These are phyloP conservation scores for Sinohyriopsis cumingii DNA, from an alignment of 2,888 invertebrate species.

Conservation along the genomic window DNA sequence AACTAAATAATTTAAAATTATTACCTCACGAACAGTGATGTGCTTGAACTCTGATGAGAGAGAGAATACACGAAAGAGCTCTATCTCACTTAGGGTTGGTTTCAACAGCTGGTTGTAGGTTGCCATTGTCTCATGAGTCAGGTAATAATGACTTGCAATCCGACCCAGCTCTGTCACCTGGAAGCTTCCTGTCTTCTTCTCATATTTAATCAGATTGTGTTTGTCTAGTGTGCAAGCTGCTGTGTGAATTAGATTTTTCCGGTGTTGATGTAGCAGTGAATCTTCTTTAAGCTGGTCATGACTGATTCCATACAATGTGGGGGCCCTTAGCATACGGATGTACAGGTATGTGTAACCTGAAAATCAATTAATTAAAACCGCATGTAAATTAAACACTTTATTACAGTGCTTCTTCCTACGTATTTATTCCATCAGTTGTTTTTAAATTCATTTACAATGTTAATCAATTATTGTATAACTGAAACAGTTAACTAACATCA, in stretches of 20 bases:
- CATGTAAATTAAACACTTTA: not conserved
- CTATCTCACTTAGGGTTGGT: slow-evolving; percentile 97
- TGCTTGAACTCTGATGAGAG: slow-evolving; percentile 96
- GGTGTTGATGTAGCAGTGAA: slow-evolving; percentile 86
- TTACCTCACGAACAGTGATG: slow-evolving; percentile 81
- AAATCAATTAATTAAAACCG: not conserved
- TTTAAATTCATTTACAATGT: no score
- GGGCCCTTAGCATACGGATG: slow-evolving; percentile 93
- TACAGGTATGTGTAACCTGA: slow-evolving; percentile 94
- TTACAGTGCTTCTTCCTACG: not conserved
- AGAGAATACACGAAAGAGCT: slow-evolving; percentile 96
- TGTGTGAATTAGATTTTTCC: slow-evolving; percentile 96
- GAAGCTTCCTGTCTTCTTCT: slow-evolving; percentile 88
- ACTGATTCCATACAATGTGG: slow-evolving; percentile 90
- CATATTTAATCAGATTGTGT: slow-evolving; percentile 95
- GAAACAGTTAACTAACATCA: no score
- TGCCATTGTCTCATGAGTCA: slow-evolving; percentile 96
- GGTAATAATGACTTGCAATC: slow-evolving; percentile 98
- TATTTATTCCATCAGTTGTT: not conserved
- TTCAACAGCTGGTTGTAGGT: slow-evolving; percentile 97
- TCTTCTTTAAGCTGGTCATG: slow-evolving; percentile 81
- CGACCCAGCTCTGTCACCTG: slow-evolving; percentile 95
- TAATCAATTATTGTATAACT: no score
- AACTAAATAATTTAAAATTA: slow-evolving; percentile 6
- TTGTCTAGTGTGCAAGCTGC: slow-evolving; percentile 93